These are phyloP conservation scores for Drosophila elegans DNA, from an alignment of 1,140 invertebrate species.

Conservation along the genomic window DNA sequence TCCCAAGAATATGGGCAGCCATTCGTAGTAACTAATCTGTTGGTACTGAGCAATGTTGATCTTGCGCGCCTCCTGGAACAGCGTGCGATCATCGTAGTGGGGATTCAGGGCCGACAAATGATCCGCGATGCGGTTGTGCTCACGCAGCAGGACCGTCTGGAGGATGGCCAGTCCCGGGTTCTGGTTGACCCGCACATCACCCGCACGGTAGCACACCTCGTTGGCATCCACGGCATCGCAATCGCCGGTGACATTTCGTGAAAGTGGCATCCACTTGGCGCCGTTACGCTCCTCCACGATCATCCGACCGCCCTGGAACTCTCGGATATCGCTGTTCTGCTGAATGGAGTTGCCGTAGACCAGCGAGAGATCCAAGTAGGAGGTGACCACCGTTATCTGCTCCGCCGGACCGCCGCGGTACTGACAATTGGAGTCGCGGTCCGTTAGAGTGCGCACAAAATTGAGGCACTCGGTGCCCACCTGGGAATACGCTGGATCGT, in stretches of 20 bases:
- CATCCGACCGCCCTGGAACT: slow-evolving; percentile 88
- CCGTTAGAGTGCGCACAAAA: slow-evolving; percentile 92
- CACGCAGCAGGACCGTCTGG: slow-evolving; percentile 93
- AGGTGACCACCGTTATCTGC: slow-evolving; percentile 93
- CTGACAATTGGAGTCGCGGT: slow-evolving; percentile 88
- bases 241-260: slow-evolving; percentile 87
- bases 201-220: slow-evolving; percentile 90
- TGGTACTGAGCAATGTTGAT: slow-evolving; percentile 92
- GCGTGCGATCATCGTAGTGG: slow-evolving; percentile 93
- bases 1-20: slow-evolving; percentile 92
- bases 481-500: slow-evolving; percentile 92
- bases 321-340: slow-evolving; percentile 88
- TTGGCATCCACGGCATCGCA: slow-evolving; percentile 87
- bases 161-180: slow-evolving; percentile 92
- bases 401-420: slow-evolving; percentile 88
- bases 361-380: slow-evolving; percentile 93
- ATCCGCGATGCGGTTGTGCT: slow-evolving; percentile 95
- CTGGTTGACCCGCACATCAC: slow-evolving; percentile 95
- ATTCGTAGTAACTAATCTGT: slow-evolving; percentile 95
- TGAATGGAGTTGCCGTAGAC: slow-evolving; percentile 92
- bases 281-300: slow-evolving; percentile 87
- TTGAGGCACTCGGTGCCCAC: slow-evolving; percentile 92
- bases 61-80: slow-evolving; percentile 94
- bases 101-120: slow-evolving; percentile 91
- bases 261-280: slow-evolving; percentile 89